Percentiles rank a stretch among this genome's conserved stretches.
Evolutionary conservation across 2,888 invertebrate genomes (phyloP).

Genomic region (Drosophila peninsularis): DNA sequence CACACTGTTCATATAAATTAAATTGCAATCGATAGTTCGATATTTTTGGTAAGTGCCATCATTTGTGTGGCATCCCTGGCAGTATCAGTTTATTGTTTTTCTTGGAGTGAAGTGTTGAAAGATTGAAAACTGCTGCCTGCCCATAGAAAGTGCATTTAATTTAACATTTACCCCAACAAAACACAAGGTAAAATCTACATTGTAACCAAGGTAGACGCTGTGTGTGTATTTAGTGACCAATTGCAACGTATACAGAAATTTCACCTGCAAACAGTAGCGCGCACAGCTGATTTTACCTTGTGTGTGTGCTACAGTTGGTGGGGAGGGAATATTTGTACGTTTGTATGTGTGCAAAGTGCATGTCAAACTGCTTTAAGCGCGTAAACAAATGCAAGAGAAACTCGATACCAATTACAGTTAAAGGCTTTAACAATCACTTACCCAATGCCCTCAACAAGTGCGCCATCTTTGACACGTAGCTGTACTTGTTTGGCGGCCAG

Average conservation of each 20-base stretch:
- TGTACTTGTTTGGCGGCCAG: conserved; percentile 63
- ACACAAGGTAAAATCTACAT: conserved; percentile 50
- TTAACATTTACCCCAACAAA: conserved; percentile 31
- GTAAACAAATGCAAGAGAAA: conserved; percentile 74
- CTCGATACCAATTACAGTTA: conserved; percentile 50
- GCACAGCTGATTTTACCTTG: conserved; percentile 68
- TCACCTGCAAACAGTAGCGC: conserved; percentile 61
- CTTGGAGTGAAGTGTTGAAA: conserved; percentile 50
- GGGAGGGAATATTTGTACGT: conserved; percentile 5
- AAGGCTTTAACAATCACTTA: conserved; percentile 56
- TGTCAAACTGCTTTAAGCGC: conserved; percentile 69
- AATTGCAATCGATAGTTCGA: conserved; percentile 12
- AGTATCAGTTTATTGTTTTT: conserved; percentile 49
- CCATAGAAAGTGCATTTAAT: conserved; percentile 76
- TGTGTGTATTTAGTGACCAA: conserved; percentile 11
- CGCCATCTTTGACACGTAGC: conserved; percentile 76
- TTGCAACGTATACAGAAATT: conserved; percentile 70
- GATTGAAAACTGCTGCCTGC: conserved; percentile 47
- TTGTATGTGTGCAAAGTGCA: conserved; percentile 44
- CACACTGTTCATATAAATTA: not conserved
- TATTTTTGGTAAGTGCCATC: conserved; percentile 28
- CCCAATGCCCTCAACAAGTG: conserved; percentile 76
- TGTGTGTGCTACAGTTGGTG: conserved; percentile 12
- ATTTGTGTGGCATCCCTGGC: conserved; percentile 20
- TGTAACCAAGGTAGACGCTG: not conserved